Evolutionary conservation across 1,140 invertebrate genomes (phyloP).

Genomic region (Drosophila sproati): DNA sequence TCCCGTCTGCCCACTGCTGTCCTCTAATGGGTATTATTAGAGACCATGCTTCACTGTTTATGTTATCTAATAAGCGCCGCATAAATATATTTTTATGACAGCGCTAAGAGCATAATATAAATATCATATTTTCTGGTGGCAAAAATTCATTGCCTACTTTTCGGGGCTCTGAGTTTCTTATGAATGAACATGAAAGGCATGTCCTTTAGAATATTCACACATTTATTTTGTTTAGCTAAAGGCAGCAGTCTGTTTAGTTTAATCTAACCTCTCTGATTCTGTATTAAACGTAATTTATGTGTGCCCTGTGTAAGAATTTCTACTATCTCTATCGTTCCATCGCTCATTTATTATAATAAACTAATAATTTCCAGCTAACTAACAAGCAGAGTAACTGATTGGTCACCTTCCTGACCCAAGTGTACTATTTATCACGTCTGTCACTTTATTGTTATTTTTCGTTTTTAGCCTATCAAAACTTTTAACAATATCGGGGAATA

Average conservation of each 20-base stretch:
- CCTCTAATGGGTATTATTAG: slow-evolving; percentile 42
- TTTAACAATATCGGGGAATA: not conserved
- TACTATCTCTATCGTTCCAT: not conserved
- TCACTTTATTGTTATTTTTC: not conserved
- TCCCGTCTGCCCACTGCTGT: slow-evolving; percentile 10
- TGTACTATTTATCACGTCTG: not conserved
- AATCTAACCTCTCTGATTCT: no score
- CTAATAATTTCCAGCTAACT: not conserved
- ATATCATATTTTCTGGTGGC: slow-evolving; percentile 45
- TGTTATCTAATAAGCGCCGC: slow-evolving; percentile 68
- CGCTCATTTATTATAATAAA: not conserved
- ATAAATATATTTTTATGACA: slow-evolving; percentile 54
- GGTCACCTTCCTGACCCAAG: not conserved
- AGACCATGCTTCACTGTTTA: slow-evolving; percentile 53
- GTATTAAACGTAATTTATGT: no score
- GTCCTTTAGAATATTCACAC: no score
- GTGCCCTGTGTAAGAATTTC: no score
- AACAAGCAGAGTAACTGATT: not conserved
- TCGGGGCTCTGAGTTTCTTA: not conserved
- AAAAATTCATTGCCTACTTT: slow-evolving; percentile 46
- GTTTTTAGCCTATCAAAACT: slow-evolving; percentile 6
- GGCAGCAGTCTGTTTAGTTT: no score
- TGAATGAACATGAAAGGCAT: not conserved
- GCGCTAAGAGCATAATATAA: slow-evolving; percentile 54
- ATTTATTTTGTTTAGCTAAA: not conserved